Evolutionary conservation across 2,113 vertebrate genomes (phyloP), one percentile per base, ranked within the genome.

Genomic region (Stegastes partitus): DNA sequence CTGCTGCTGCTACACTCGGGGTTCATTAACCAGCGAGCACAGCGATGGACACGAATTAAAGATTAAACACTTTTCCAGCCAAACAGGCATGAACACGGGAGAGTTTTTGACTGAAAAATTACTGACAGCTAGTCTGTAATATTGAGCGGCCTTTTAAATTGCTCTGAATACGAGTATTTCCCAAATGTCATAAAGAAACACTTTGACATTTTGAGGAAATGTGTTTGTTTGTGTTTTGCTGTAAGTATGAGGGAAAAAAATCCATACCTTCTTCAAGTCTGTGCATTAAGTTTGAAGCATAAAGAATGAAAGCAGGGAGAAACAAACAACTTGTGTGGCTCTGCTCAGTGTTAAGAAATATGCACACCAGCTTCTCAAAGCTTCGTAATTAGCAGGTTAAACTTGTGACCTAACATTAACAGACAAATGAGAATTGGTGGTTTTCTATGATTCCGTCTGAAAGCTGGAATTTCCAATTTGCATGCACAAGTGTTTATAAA

Each of bases 1-100:
- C 16, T 14, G 11, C 22, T 3, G 39, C 6, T 51, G 22, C 28
- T 50, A 56, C 39, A 18, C 42, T 47, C 57, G 14, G 21, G 25
- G 39, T 42, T 37, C 12, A 55, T 53, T 55, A 37, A 31, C 9
- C 31, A 14, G 14, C 9, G 7, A 76, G 28, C 34, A 34, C 15
- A 26, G 45, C 4, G 45, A 18, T 39, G 26, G 64, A 42, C 44
- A 50, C 0, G 9, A 45, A 23, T 2, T 0, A 76, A 58, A 47
- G 39, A 18, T 53, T 67, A 5, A 37, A 58, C 11, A 23, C 21
- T 0, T 23, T 70, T 22, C 21, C 18, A 58, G 50, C 44, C 26
- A 54, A 55, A 68, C 49, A 56, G 62, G 31, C 47, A 42, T 31
- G 4, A 68, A 49, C n/a, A 50, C 51, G 31, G 22, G 12, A 57